Base-by-base conservation (phyloP, 2,797 vertebrate genomes). In the Cercopithecus neglectus region DNA sequence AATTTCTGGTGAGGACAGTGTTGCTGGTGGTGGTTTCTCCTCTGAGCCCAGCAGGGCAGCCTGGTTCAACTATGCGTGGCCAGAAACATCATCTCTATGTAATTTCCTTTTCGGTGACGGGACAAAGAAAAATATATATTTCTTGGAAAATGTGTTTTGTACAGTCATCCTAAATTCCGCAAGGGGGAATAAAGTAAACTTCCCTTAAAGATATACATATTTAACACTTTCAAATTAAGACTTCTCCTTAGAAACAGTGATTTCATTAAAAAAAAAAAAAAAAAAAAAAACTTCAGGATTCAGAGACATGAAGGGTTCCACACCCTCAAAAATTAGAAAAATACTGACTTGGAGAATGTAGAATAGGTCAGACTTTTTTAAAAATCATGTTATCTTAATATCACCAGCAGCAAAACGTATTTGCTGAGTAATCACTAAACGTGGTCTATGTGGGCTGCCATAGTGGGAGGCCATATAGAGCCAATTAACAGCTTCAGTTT, bases 181-280 rank as follows among this genome's bases (percentile, higher is more conserved):
- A 89, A 89, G 87, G 30, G 61, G 21, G 28, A 36, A 72, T 44
- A 70, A 92, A n/a, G 72, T 16, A 78, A 75, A 89, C 53, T 87
- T 88, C 75, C 61, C 48, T 89, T 94, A 81, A 94, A 85, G 13
- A 86, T 76, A 50, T 59, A 72, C 4, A 67, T n/a, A 86, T 92
- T n/a, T 89, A 91, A 90, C 86, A 93, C 28, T 91, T 95, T 83
- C 78, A 94, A 70, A 90, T 89, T 88, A 95, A 67, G 44, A 75
- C 28, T 74, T 94, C 76, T 72, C 46, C 55, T 91, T 93, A 48
- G 59, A 94, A 96, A 96, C 33, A 78, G 48, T 90, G 59, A 79
- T 96, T 96, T 92, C 7, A 80, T 50, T 90, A 36, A 48, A 21
- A 22, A 55, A 59, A 48, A 48, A 44, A 55, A 33, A 39, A 39